Base-by-base conservation (phyloP, 2,797 vertebrate genomes). In the Xyrichtys novacula region DNA sequence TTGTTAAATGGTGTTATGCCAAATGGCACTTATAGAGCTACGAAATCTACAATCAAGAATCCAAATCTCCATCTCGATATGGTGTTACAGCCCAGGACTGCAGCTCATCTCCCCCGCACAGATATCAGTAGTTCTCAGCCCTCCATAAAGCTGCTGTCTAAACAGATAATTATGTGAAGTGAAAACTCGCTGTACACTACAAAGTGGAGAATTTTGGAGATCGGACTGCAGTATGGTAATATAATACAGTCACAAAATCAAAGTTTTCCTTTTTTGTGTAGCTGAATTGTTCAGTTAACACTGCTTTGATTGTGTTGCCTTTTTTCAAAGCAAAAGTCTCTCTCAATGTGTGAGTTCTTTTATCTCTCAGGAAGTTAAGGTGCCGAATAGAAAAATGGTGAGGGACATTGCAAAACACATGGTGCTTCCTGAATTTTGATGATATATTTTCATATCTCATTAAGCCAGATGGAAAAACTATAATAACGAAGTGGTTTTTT, bases 61-160 rank as follows among this genome's bases (percentile, higher is more conserved):
- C 58, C 44, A 75, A 58, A 66, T 69, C 14, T 19, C 5, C 3
- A 43, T 58, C 39, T 57, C 17, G 4, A 49, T 76, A 42, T 73
- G 40, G 62, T 49, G 48, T 53, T 53, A 50, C 58, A 66, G 88
- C 87, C 82, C 56, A 75, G 71, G 84, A 90, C 82, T 89, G 84
- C 86, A 88, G 65, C 48, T 69, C 16, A 42, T 76, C 69, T 61
- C 31, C 49, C 52, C 11, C 22, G 26, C 54, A 65, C 31, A 63
- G 19, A 77, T 74, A 48, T 40, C 22, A 66, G 63, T 65, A 54
- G 15, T 4, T 56, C 16, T 70, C 36, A 65, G 54, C 23, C 29
- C 34, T 12, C 48, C 22, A 68, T 57, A 64, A 65, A 52, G 55
- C 60, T 28, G 20, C 25, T 65, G 47, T 68, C 19, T 23, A 28